Evolutionary conservation across 2,888 invertebrate genomes (phyloP).

Genomic region (Agrilus biguttatus): DNA sequence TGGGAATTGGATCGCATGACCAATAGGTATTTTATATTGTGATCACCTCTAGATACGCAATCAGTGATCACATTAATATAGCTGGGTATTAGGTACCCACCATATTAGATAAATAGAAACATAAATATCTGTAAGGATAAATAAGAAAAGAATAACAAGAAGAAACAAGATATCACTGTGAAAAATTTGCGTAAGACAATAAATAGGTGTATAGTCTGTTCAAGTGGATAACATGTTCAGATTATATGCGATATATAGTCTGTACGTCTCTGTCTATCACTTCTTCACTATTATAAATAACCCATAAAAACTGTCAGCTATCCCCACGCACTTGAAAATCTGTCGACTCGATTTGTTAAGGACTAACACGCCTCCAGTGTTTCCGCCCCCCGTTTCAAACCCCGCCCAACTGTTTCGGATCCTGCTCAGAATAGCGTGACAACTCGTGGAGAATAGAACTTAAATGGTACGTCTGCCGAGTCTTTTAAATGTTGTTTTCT

Average conservation of each 20-base stretch:
- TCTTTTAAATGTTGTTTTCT: conserved; percentile 3
- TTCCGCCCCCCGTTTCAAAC: conserved; percentile 17
- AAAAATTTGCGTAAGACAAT: conserved; percentile 20
- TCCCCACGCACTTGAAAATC: conserved; percentile 15
- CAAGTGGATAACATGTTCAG: too few relatives aligned
- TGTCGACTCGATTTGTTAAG: conserved; percentile 19
- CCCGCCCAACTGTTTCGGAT: conserved; percentile 21
- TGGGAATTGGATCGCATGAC: too few relatives aligned
- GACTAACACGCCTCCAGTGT: conserved; percentile 12
- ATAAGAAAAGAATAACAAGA: not conserved
- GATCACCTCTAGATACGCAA: too few relatives aligned
- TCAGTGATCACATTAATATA: too few relatives aligned
- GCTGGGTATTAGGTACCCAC: too few relatives aligned
- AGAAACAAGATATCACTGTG: conserved; percentile 26
- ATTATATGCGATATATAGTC: not conserved
- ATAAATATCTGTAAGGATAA: too few relatives aligned
- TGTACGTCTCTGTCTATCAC: too few relatives aligned
- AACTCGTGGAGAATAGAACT: conserved; percentile 23
- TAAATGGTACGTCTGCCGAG: conserved; percentile 4
- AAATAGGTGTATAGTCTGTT: conserved; percentile 10
- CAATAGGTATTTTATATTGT: too few relatives aligned
- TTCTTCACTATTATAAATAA: conserved; percentile 22
- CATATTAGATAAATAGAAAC: too few relatives aligned
- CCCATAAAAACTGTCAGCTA: conserved; percentile 25
- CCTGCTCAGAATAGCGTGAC: conserved; percentile 25